Evolutionary conservation across 2,888 invertebrate species (phyloP), one percentile per base, ranked within the genome.

Genomic region (Lycocerus yunnanus): DNA sequence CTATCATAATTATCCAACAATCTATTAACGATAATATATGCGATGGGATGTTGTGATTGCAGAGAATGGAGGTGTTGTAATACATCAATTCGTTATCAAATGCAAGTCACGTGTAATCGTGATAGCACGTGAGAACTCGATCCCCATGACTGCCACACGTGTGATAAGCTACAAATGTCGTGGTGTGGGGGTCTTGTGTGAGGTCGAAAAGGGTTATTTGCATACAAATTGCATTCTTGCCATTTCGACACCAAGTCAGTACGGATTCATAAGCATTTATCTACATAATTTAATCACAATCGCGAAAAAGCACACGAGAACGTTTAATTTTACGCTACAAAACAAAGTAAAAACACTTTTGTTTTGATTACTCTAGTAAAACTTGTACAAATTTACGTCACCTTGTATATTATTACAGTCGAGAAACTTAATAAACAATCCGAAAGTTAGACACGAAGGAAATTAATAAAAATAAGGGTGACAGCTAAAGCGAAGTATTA

Each of bases 401-500:
- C 11, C 16, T 27, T 27, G 27, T 27, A 11, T 13, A 27, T 27
- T 27, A 43, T 27, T 27, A 43, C 43, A 6, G n/a, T 6, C n/a
- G 5, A 8, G 43, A 43, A 43, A 43, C 43, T 43, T 43, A 43
- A 43, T 43, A 43, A 43, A 43, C 43, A 43, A 43, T 43, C 15
- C 15, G 60, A 60, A 60, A 60, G 60, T 60, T 43, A 43, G 43
- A 43, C 43, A n/a, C 43, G 15, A 63, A 63, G 16, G n/a, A 15
- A 63, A 63, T 63, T 18, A 63, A 63, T 63, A 63, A 18, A 60
- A 58, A 20, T 61, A 20, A 15, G 20, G 69, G 71, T 69, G 73
- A 27, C 68, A 75, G 79, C 77, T 78, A 77, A 79, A 78, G 78
- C 73, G 68, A 61, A 67, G 68, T 78, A 78, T 78, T 79, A 79